Percentiles rank a stretch among this genome's conserved stretches.
Evolutionary conservation across 2,113 vertebrate genomes (phyloP).

Genomic region (Aphelocoma coerulescens): DNA sequence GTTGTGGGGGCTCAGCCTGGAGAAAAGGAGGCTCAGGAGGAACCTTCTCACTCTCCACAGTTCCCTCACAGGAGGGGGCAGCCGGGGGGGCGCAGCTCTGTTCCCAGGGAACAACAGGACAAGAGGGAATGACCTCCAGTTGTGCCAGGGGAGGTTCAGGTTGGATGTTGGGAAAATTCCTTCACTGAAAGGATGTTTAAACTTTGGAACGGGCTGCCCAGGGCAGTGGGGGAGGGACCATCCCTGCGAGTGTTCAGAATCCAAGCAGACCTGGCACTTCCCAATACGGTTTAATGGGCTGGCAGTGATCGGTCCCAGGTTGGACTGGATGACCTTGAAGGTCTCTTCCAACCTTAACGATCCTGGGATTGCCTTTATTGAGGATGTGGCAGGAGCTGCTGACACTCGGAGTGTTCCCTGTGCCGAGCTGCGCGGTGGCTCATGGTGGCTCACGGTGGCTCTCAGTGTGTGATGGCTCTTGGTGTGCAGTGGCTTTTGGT

Average conservation of each 20-base stretch:
- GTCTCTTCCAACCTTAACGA: not conserved
- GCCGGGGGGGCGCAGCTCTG: not conserved
- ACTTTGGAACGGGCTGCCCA: not conserved
- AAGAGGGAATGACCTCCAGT: not conserved
- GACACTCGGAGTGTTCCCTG: not conserved
- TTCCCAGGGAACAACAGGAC: not conserved
- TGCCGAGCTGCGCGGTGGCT: fast-evolving
- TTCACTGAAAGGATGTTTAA: not conserved
- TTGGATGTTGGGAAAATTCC: not conserved
- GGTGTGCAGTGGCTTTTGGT: not conserved
- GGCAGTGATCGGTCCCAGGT: not conserved
- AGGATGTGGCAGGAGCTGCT: not conserved
- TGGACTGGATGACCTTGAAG: not conserved
- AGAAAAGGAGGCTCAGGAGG: not conserved
- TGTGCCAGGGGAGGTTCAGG: not conserved
- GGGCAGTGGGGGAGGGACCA: not conserved
- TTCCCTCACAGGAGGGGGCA: not conserved
- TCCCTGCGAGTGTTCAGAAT: no score
- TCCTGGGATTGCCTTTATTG: not conserved
- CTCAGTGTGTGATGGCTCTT: not conserved
- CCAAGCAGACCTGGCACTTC: not conserved
- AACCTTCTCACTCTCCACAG: not conserved
- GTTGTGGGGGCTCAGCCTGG: not conserved
- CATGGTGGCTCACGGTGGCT: not conserved
- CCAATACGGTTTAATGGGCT: fast-evolving